A percentile compares a stretch with the other conserved stretches of the same genome.
phyloP scores from a whole-genome alignment of 2,113 vertebrate genomes.

The Perca fluviatilis region DNA sequence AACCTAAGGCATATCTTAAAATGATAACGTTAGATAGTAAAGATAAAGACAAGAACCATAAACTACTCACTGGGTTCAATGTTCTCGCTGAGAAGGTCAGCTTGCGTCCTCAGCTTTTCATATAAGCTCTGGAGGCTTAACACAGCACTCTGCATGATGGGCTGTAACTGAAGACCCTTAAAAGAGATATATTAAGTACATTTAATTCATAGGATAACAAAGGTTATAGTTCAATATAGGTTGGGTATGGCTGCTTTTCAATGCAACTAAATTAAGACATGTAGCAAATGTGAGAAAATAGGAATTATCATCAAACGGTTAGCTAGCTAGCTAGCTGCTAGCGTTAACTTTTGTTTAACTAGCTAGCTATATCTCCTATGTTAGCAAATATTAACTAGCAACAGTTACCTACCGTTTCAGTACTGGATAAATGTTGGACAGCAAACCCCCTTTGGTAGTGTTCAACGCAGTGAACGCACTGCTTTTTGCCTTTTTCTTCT shows the following conservation, averaged over 20 bases:
- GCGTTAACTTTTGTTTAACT: too few species aligned
- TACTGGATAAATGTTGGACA: background rate
- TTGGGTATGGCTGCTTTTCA: background rate
- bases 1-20: too few species aligned
- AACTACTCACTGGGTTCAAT: conserved; percentile 91
- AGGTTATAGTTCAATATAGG: background rate
- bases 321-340: too few species aligned
- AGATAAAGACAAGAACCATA: background rate
- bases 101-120: conserved; percentile 87
- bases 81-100: conserved; percentile 90
- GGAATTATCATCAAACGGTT: too few species aligned
- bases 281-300: background rate
- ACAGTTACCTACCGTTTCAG: conserved; percentile 5
- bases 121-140: conserved; percentile 86
- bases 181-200: background rate
- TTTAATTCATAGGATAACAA: background rate
- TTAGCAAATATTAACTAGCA: background rate
- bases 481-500: too few species aligned
- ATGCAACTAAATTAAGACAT: background rate
- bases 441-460: background rate
- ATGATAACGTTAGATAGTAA: background rate
- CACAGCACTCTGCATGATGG: conserved; percentile 88
- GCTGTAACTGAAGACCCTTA: conserved; percentile 45
- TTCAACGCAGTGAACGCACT: background rate
- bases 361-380: background rate